These are phyloP conservation scores for Hypotaenidia okinawae DNA, from an alignment of 2,797 vertebrate species.

Conservation along the genomic window DNA sequence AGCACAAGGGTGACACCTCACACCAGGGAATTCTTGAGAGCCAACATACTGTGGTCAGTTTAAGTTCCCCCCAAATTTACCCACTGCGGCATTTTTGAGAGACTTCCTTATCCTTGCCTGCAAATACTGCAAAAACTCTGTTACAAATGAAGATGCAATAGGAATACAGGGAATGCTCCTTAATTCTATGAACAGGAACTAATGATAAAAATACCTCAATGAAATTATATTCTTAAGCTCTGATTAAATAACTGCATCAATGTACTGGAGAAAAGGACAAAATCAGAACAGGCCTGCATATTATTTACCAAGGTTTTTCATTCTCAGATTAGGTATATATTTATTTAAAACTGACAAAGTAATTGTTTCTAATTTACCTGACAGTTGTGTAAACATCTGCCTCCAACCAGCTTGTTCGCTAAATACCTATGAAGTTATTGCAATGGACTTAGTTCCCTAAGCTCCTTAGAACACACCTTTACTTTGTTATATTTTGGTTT, in stretches of 20 bases:
- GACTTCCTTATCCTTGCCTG: neutral
- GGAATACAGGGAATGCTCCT: neutral
- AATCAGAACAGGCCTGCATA: neutral
- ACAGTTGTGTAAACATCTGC: neutral
- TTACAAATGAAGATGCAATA: neutral
- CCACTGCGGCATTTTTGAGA: neutral
- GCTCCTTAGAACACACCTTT: neutral
- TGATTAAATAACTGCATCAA: neutral
- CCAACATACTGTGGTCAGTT: neutral
- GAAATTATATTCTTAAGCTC: neutral
- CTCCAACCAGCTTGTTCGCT: neutral
- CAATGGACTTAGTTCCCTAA: neutral
- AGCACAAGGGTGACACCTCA: conserved; percentile 29
- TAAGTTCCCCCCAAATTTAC: neutral
- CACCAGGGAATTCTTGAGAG: conserved; percentile 41
- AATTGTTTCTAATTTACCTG: neutral
- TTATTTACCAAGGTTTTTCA: neutral
- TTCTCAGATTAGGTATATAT: neutral
- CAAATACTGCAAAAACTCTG: neutral
- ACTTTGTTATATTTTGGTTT: neutral
- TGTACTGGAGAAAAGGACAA: neutral
- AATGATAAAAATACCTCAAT: neutral
- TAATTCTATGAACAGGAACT: neutral
- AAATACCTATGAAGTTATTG: neutral
- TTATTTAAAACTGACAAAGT: neutral